Evolutionary conservation across 2,113 vertebrate species (phyloP).

Genomic region (Romanogobio albipinnatus): DNA sequence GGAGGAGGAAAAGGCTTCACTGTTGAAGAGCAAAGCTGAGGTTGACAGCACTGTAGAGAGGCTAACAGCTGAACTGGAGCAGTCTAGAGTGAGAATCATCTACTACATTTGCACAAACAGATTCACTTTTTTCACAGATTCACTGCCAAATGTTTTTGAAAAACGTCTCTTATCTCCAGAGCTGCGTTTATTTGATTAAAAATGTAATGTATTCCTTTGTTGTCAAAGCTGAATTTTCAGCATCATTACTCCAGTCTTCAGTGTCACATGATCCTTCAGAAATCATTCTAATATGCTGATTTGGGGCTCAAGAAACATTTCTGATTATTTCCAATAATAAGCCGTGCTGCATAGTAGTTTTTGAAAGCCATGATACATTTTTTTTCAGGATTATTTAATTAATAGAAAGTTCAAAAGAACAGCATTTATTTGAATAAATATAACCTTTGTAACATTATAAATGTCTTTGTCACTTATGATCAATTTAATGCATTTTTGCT

Average conservation of each 20-base stretch:
- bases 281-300: background rate
- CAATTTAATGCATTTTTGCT: background rate
- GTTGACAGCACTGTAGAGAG: slow-evolving; percentile 26
- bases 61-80: slow-evolving; percentile 40
- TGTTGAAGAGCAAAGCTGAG: slow-evolving; percentile 48
- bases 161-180: background rate
- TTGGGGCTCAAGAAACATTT: background rate
- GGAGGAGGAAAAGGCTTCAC: slow-evolving; percentile 45
- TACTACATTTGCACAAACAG: no score
- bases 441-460: background rate
- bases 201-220: no score
- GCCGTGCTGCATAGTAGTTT: no score
- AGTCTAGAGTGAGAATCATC: slow-evolving; percentile 52
- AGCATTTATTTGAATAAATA: background rate
- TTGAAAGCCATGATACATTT: no score
- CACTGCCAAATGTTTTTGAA: background rate
- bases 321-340: no score
- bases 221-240: no score
- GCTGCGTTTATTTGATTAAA: background rate
- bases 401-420: background rate
- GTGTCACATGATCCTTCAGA: background rate
- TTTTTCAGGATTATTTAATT: no score
- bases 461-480: background rate
- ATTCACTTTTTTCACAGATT: background rate
- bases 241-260: no score